A percentile compares a stretch with the other conserved stretches of the same genome.
phyloP scores from a whole-genome alignment of 2,888 invertebrate species.

The Rosalia funebris region DNA sequence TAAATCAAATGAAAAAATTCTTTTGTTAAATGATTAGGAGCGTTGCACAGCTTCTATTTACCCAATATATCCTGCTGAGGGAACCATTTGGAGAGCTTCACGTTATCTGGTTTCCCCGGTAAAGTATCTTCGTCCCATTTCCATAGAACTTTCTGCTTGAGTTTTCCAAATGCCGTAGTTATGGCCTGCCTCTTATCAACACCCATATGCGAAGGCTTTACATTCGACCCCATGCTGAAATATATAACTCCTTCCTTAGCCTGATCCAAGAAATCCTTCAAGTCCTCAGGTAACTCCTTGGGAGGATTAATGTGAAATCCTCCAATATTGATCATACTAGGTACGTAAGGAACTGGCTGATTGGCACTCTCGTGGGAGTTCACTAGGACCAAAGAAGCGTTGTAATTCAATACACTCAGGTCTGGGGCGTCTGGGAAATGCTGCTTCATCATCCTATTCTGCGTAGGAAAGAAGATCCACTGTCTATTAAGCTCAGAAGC shows the following conservation, averaged over 20 bases:
- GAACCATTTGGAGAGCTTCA: slow-evolving; percentile 56
- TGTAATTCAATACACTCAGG: slow-evolving; percentile 44
- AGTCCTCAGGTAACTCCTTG: slow-evolving; percentile 57
- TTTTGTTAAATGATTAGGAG: too few relatives aligned
- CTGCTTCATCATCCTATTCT: slow-evolving; percentile 48
- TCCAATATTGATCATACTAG: slow-evolving; percentile 70
- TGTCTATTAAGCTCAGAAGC: slow-evolving; percentile 36
- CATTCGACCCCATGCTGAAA: slow-evolving; percentile 70
- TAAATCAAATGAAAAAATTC: too few relatives aligned
- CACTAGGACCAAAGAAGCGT: slow-evolving; percentile 51
- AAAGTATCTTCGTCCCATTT: slow-evolving; percentile 71
- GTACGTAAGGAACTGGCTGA: slow-evolving; percentile 66
- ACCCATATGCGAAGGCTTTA: slow-evolving; percentile 67
- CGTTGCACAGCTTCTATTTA: too few relatives aligned
- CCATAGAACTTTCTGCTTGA: slow-evolving; percentile 74
- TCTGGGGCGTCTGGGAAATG: slow-evolving; percentile 52
- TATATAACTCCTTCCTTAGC: slow-evolving; percentile 58
- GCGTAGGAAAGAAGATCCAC: slow-evolving; percentile 40
- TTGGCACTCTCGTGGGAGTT: slow-evolving; percentile 67
- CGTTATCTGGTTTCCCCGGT: slow-evolving; percentile 55
- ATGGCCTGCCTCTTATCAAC: slow-evolving; percentile 66
- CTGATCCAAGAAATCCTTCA: slow-evolving; percentile 66
- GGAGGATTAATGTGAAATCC: slow-evolving; percentile 64
- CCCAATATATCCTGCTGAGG: slow-evolving; percentile 52
- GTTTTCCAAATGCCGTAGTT: slow-evolving; percentile 67